phyloP scores from a whole-genome alignment of 2,888 invertebrate genomes.

The Ochropleura leucogaster region DNA sequence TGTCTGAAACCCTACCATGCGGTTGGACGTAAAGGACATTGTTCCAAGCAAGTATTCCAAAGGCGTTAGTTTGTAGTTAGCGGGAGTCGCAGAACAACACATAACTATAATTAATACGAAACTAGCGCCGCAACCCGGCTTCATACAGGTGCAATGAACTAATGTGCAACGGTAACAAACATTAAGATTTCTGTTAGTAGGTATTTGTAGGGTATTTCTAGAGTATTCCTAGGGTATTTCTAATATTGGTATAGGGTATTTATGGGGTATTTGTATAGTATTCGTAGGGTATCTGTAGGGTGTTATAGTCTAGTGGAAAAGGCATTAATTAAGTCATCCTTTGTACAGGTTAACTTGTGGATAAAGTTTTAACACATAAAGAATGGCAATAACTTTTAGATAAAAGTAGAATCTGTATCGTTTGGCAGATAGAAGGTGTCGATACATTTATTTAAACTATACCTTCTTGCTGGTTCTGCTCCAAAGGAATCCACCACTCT shows the following conservation, averaged over 20 bases:
- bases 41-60: constrained; percentile 44
- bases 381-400: neutral
- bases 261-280: no score
- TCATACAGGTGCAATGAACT: neutral
- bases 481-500: neutral
- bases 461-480: neutral
- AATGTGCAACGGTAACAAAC: neutral
- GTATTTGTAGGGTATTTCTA: neutral
- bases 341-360: no score
- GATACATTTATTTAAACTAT: neutral
- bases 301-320: no score
- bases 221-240: no score
- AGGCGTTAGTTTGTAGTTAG: constrained; percentile 4
- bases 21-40: constrained; percentile 7
- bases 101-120: neutral
- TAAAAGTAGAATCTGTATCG: neutral
- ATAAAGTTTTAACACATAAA: no score
- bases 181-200: neutral
- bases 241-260: no score
- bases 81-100: neutral
- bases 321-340: no score
- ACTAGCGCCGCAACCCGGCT: neutral
- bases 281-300: no score
- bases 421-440: neutral
- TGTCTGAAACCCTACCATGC: constrained; percentile 1